These are phyloP conservation scores for Cheilosia soror DNA, from an alignment of 2,888 invertebrate genomes.

Conservation along the genomic window DNA sequence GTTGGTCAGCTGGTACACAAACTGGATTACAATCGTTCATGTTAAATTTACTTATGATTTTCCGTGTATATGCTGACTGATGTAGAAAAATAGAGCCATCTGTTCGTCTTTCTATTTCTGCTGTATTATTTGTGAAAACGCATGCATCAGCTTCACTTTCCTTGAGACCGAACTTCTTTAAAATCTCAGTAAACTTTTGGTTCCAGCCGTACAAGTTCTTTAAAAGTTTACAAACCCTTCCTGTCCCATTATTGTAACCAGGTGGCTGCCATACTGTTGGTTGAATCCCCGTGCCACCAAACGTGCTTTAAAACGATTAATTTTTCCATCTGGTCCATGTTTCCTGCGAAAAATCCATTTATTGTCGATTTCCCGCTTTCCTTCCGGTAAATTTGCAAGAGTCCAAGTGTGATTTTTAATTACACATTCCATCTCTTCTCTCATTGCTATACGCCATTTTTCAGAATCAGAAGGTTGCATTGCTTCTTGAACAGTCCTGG, in stretches of 20 bases:
- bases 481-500: conserved; percentile 51
- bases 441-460: conserved; percentile 74
- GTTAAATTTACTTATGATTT: not conserved
- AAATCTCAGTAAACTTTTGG: conserved; percentile 73
- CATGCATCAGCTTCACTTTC: conserved; percentile 77
- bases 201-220: conserved; percentile 78
- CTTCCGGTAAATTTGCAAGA: conserved; percentile 58
- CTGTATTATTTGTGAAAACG: conserved; percentile 69
- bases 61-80: not conserved
- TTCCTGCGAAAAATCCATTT: conserved; percentile 78
- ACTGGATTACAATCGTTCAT: not conserved
- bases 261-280: conserved; percentile 76
- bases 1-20: conserved; percentile 47
- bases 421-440: conserved; percentile 64
- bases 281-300: conserved; percentile 78
- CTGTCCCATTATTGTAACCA: conserved; percentile 72
- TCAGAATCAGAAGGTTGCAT: conserved; percentile 52
- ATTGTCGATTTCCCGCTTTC: conserved; percentile 70
- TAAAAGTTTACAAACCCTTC: conserved; percentile 68
- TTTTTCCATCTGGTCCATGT: conserved; percentile 7
- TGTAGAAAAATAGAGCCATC: conserved; percentile 41
- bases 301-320: conserved; percentile 76
- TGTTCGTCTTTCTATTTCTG: conserved; percentile 34
- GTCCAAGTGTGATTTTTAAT: conserved; percentile 63
- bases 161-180: conserved; percentile 74